Evolutionary conservation across 2,888 invertebrate species (phyloP).

Genomic region (Bursaphelenchus okinawaensis): DNA sequence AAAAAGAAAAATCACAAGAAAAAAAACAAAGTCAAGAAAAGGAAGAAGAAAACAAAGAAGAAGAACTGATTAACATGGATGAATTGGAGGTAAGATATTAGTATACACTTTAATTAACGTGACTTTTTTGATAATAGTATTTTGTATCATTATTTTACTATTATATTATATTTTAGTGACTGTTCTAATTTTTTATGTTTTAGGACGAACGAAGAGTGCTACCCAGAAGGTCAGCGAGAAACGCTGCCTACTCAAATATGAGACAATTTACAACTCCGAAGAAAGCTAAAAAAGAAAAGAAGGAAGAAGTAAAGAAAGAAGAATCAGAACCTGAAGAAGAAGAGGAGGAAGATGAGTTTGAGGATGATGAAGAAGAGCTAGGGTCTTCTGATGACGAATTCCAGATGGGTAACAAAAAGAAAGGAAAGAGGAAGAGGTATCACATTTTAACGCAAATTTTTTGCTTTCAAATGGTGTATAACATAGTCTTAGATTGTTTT

Average conservation of each 20-base stretch:
- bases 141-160: neutral
- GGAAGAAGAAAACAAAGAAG: slow-evolving; percentile 10
- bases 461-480: too few species aligned
- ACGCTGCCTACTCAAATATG: slow-evolving; percentile 36
- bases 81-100: neutral
- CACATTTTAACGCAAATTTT: neutral
- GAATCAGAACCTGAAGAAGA: neutral
- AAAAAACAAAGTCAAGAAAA: slow-evolving; percentile 38
- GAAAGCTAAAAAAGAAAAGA: slow-evolving; percentile 12
- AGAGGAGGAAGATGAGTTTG: slow-evolving; percentile 23
- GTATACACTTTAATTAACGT: neutral
- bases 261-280: slow-evolving; percentile 22
- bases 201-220: slow-evolving; percentile 44
- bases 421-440: neutral
- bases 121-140: neutral
- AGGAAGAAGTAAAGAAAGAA: slow-evolving; percentile 19
- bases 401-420: slow-evolving; percentile 16
- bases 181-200: slow-evolving; percentile 3
- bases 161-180: neutral
- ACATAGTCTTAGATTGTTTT: too few species aligned
- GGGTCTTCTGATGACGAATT: slow-evolving; percentile 43
- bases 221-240: slow-evolving; percentile 44
- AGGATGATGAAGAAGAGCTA: slow-evolving; percentile 46
- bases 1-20: slow-evolving; percentile 48
- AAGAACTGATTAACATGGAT: slow-evolving; percentile 10